These are phyloP conservation scores for Parazoanthus atlanticus DNA, from an alignment of 92 coral and sea anemone genomes.

Conservation along the genomic window DNA sequence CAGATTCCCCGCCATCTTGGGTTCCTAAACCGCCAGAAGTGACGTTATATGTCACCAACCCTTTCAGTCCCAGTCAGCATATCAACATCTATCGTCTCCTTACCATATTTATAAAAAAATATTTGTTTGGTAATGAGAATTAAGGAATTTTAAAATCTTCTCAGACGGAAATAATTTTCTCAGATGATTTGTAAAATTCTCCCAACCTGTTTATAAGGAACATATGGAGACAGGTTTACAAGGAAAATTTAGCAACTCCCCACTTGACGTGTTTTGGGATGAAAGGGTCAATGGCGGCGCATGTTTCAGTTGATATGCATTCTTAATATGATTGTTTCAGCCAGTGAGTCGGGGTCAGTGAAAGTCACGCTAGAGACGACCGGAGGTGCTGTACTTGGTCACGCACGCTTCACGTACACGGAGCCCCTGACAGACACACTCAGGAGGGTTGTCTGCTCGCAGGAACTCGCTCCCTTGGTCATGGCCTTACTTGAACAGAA, in stretches of 20 bases:
- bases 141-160: no score
- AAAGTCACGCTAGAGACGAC: conserved; percentile 36
- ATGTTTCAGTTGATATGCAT: neutral
- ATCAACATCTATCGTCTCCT: no score
- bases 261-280: no score
- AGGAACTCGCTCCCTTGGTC: conserved; percentile 17
- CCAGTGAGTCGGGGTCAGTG: conserved; percentile 22
- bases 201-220: no score
- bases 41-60: neutral
- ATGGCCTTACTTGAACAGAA: conserved; percentile 17
- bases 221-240: no score
- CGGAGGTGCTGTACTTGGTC: conserved; percentile 41
- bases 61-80: no score
- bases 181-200: no score
- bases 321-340: neutral
- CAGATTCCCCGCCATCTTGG: neutral
- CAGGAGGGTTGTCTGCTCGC: conserved; percentile 7
- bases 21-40: neutral
- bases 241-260: no score
- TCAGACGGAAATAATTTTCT: no score
- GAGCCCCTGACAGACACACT: conserved; percentile 17
- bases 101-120: no score
- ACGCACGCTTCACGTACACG: conserved; percentile 9
- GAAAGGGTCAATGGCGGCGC: neutral
- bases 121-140: no score